These are phyloP conservation scores for Tenthredo distinguenda DNA, from an alignment of 2,888 invertebrate species.

Conservation along the genomic window DNA sequence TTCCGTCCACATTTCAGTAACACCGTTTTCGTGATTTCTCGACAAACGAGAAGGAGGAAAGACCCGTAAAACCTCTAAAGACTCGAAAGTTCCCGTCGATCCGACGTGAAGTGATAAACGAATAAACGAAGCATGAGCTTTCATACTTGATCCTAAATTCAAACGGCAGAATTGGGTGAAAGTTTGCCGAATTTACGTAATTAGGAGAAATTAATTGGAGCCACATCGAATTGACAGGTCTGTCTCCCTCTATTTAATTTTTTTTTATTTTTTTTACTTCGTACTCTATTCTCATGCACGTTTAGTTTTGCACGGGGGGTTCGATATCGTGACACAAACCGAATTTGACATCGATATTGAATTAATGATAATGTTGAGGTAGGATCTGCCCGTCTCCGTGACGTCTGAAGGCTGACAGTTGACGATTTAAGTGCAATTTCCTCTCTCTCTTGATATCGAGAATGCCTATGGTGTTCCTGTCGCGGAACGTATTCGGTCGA, in stretches of 20 bases:
- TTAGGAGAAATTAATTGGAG: conserved; percentile 24
- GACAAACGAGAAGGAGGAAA: too few species aligned
- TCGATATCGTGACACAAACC: conserved; percentile 37
- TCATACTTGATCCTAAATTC: background rate
- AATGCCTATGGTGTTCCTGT: background rate
- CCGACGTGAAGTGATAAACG: conserved; percentile 1
- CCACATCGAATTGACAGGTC: conserved; percentile 21
- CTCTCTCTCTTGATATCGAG: background rate
- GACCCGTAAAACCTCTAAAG: conserved; percentile 29
- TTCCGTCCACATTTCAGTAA: too few species aligned
- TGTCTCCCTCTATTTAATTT: background rate
- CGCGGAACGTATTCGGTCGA: background rate
- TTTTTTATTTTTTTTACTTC: background rate
- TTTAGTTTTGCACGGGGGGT: background rate
- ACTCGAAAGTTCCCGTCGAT: conserved; percentile 54
- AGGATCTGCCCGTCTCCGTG: conserved; percentile 25
- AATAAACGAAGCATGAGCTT: background rate
- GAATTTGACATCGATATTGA: conserved; percentile 45
- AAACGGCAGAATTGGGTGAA: background rate
- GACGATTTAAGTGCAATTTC: conserved; percentile 29
- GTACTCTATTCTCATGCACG: background rate
- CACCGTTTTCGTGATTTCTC: background rate
- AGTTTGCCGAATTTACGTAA: conserved; percentile 15
- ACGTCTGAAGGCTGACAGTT: conserved; percentile 40
- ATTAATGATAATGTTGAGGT: conserved; percentile 41